Evolutionary conservation across 1,140 invertebrate species (phyloP), one percentile per base, ranked within the genome.

Genomic region (Panulirus ornatus): DNA sequence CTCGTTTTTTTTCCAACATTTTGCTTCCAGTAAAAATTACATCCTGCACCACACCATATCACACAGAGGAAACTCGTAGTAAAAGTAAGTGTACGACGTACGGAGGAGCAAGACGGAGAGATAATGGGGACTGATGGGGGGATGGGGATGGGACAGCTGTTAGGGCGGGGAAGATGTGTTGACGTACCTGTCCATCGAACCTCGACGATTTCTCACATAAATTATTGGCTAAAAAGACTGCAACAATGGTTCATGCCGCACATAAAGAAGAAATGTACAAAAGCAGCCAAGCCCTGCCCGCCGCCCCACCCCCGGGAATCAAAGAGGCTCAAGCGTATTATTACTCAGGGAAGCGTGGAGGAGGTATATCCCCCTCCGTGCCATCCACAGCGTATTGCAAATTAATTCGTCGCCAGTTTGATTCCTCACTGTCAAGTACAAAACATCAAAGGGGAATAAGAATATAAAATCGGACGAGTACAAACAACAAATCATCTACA

Each of bases 141-240:
- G 42, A 8, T 27, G 42, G 40, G 76, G 76, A 19, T 79, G 16
- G 16, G 9, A 71, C 78, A 81, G 78, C 47, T 81, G 78, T 47
- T 54, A 27, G 34, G 70, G 70, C 27, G n/a, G 58, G n/a, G 22
- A 44, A 47, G 83, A 3, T 84, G 22, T 84, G 84, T 76, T 86
- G 84, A 86, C 73, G 30, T 76, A 86, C 84, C 84, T 86, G 84
- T 86, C 84, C 51, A 78, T 86, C 84, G 44, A 54, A 86, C 44
- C 84, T 76, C 47, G 63, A 34, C 22, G 71, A 19, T 42, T 82
- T 88, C 76, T 36, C 86, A 88, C 86, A 88, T 88, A 88, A 88
- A 88, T 88, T 88, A 88, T 88, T 82, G 63, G 79, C 58, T 42
- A 88, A 83, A 89, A 89, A 58, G 79, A 54, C 42, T 89, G 87